These are phyloP conservation scores for Camponotus fellah DNA, from an alignment of 2,888 invertebrate genomes.

Conservation along the genomic window DNA sequence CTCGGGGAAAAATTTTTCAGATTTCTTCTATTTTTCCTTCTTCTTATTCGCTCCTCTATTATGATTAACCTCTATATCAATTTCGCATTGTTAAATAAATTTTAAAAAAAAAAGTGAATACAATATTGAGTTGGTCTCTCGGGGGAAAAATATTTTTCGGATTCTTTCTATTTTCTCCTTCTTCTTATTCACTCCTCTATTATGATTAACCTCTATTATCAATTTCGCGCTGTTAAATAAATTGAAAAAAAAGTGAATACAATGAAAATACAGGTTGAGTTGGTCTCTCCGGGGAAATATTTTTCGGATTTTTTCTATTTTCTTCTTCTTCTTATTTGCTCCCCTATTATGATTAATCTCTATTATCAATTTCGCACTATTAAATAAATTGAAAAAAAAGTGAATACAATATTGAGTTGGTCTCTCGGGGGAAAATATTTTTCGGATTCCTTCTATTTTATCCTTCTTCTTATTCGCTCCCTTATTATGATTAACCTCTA, in stretches of 20 bases:
- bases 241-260: neutral
- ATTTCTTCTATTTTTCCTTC: neutral
- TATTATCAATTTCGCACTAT: neutral
- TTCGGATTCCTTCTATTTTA: neutral
- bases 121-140: neutral
- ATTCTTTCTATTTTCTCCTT: neutral
- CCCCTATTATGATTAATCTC: slow-evolving; percentile 2
- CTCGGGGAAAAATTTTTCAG: too few species aligned
- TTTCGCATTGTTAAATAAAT: slow-evolving; percentile 2
- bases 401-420: neutral
- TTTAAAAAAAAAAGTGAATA: neutral
- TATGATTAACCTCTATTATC: neutral
- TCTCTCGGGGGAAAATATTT: neutral
- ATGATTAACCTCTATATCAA: neutral
- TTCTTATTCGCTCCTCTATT: neutral
- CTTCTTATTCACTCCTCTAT: neutral
- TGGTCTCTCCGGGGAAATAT: neutral
- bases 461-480: neutral
- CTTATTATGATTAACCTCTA: neutral
- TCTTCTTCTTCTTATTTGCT: neutral
- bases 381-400: neutral
- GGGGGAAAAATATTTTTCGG: neutral
- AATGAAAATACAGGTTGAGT: neutral
- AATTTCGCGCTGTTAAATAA: slow-evolving; percentile 2
- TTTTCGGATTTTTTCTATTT: neutral